Percentiles rank a stretch among this genome's conserved stretches.
These are phyloP conservation scores for Platycheirus rosarum DNA, from an alignment of 2,888 invertebrate species.

Conservation along the genomic window DNA sequence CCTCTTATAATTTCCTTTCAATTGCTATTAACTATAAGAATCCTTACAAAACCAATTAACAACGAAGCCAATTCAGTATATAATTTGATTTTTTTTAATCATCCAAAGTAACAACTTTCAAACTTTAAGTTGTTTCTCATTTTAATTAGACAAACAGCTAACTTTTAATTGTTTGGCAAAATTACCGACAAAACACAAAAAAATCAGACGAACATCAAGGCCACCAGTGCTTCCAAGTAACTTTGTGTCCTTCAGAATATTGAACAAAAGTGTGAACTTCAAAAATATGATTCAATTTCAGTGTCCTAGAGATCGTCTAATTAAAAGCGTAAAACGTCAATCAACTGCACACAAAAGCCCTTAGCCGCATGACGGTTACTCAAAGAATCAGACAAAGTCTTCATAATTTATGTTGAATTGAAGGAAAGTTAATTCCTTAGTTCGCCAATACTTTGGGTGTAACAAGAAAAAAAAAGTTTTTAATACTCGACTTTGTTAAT, in stretches of 20 bases:
- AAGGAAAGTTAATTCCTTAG: constrained; percentile 15
- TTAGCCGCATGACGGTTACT: neutral
- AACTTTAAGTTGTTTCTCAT: constrained; percentile 27
- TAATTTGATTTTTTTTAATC: neutral
- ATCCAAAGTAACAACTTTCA: constrained; percentile 22
- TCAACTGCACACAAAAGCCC: constrained; percentile 14
- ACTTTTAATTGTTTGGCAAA: constrained; percentile 59
- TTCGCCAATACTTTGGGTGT: neutral
- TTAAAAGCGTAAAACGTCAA: constrained; percentile 22
- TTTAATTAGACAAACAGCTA: constrained; percentile 59
- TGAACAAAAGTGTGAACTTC: neutral
- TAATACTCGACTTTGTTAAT: constrained; percentile 9
- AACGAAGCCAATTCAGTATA: neutral
- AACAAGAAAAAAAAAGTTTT: neutral
- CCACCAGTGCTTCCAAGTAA: constrained; percentile 20
- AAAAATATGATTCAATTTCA: constrained; percentile 6
- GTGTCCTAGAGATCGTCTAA: constrained; percentile 24
- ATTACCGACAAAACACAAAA: neutral
- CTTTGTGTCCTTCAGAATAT: constrained; percentile 30
- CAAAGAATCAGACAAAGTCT: neutral
- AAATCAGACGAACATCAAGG: neutral
- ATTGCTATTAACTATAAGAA: too few species aligned
- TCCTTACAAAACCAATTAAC: neutral
- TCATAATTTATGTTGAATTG: neutral
- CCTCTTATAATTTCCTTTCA: too few species aligned